A percentile compares a stretch with the other conserved stretches of the same genome.
phyloP scores from a whole-genome alignment of 2,888 invertebrate genomes.

The Diaperis boleti region DNA sequence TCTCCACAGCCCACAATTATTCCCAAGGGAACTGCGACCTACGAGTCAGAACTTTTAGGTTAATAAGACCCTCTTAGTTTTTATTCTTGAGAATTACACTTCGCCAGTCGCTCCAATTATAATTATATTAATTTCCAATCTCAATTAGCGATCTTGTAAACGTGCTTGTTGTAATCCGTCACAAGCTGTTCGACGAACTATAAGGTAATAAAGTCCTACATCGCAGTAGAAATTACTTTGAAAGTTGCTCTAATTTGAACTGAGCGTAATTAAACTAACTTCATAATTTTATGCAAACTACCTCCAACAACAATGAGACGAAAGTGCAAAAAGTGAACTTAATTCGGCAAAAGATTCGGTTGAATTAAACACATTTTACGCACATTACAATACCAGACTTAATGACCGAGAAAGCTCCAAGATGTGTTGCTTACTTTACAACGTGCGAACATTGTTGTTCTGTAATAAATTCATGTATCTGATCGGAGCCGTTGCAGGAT shows the following conservation, averaged over 20 bases:
- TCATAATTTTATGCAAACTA: conserved; percentile 22
- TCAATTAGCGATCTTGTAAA: background rate
- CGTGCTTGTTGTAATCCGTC: background rate
- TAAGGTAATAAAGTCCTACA: conserved; percentile 10
- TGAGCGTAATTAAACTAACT: conserved; percentile 21
- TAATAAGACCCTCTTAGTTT: too few relatives aligned
- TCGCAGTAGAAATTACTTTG: conserved; percentile 8
- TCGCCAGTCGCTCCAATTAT: too few relatives aligned
- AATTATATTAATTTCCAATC: too few relatives aligned
- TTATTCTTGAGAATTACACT: too few relatives aligned
- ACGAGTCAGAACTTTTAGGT: too few relatives aligned
- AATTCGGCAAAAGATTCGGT: too few relatives aligned
- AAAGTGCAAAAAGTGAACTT: background rate
- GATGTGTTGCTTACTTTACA: conserved; percentile 11
- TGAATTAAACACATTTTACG: background rate
- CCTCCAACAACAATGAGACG: background rate
- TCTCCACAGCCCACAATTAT: too few relatives aligned
- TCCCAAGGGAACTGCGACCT: too few relatives aligned
- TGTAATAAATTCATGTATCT: conserved; percentile 23
- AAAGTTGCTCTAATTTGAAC: conserved; percentile 20
- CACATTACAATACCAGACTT: background rate
- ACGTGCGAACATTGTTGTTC: background rate
- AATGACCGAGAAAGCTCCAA: background rate
- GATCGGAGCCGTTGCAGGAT: conserved; percentile 8
- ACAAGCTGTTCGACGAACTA: background rate